Evolutionary conservation across 64 coral and sea anemone species (phyloP).

Genomic region (Catalaphyllia jardinei): DNA sequence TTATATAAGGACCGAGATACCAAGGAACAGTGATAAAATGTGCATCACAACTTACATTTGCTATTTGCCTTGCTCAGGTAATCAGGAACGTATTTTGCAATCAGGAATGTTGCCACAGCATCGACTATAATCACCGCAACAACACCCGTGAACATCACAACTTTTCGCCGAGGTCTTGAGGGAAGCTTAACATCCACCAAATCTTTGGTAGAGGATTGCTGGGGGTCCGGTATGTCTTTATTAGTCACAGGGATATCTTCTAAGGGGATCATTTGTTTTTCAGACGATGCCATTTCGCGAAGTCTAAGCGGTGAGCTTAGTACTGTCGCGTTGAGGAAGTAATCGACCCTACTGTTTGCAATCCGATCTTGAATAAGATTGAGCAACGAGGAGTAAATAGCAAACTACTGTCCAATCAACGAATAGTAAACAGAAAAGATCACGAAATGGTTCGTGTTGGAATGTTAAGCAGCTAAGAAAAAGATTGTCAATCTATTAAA

Average conservation of each 20-base stretch:
- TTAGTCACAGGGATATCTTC: neutral
- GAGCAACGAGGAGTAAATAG: too few species aligned
- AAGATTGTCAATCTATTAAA: too few species aligned
- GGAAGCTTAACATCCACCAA: neutral
- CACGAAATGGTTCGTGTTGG: too few species aligned
- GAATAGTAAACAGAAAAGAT: too few species aligned
- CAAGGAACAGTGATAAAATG: neutral
- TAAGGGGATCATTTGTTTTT: constrained; percentile 1
- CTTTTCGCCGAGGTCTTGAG: neutral
- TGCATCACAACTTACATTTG: neutral
- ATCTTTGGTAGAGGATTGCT: neutral
- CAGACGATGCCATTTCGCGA: neutral
- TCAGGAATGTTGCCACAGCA: neutral
- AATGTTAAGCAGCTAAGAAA: too few species aligned
- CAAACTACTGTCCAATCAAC: too few species aligned
- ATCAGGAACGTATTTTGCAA: neutral
- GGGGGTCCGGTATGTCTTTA: neutral
- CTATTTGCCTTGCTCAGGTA: neutral
- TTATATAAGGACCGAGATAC: too few species aligned
- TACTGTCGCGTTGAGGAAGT: neutral
- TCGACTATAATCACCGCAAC: neutral
- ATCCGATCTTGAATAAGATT: neutral
- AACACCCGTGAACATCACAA: neutral
- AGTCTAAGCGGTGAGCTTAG: neutral
- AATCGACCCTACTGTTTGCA: neutral